A percentile compares a stretch with the other conserved stretches of the same genome.
phyloP scores from a whole-genome alignment of 1,140 invertebrate genomes.

The Monomorium pharaonis region DNA sequence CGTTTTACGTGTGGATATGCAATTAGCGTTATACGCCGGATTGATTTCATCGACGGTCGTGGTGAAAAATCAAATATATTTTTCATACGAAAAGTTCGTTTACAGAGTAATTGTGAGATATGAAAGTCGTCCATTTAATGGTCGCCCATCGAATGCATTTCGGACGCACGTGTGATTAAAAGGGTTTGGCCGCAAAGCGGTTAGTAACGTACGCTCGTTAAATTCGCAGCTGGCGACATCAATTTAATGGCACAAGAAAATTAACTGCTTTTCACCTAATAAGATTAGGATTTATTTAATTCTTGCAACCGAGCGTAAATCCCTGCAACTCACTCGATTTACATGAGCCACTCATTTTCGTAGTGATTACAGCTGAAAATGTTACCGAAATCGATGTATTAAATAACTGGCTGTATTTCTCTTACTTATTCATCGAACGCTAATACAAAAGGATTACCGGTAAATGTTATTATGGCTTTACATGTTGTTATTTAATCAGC shows the following conservation, averaged over 20 bases:
- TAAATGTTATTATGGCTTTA: slow-evolving; percentile 24
- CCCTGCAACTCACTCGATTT: neutral
- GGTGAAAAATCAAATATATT: slow-evolving; percentile 36
- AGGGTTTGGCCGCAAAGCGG: slow-evolving; percentile 52
- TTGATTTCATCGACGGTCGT: neutral
- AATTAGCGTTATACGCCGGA: neutral
- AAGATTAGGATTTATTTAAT: slow-evolving; percentile 60
- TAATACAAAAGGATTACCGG: neutral
- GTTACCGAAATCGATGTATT: neutral
- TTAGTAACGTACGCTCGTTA: slow-evolving; percentile 50
- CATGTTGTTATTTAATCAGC: slow-evolving; percentile 27
- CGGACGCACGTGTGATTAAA: slow-evolving; percentile 57
- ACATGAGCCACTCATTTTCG: neutral
- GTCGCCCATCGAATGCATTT: slow-evolving; percentile 44
- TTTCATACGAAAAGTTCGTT: slow-evolving; percentile 50
- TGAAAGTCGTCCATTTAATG: slow-evolving; percentile 51
- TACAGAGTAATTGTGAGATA: slow-evolving; percentile 45
- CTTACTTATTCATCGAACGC: neutral
- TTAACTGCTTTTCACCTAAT: slow-evolving; percentile 51
- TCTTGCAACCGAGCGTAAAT: neutral
- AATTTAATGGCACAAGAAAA: slow-evolving; percentile 53
- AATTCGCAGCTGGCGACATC: slow-evolving; percentile 47
- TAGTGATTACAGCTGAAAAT: neutral
- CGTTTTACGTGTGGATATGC: neutral
- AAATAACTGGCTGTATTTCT: neutral